These are phyloP conservation scores for Aphodius granarius DNA, from an alignment of 2,888 invertebrate species.

Conservation along the genomic window DNA sequence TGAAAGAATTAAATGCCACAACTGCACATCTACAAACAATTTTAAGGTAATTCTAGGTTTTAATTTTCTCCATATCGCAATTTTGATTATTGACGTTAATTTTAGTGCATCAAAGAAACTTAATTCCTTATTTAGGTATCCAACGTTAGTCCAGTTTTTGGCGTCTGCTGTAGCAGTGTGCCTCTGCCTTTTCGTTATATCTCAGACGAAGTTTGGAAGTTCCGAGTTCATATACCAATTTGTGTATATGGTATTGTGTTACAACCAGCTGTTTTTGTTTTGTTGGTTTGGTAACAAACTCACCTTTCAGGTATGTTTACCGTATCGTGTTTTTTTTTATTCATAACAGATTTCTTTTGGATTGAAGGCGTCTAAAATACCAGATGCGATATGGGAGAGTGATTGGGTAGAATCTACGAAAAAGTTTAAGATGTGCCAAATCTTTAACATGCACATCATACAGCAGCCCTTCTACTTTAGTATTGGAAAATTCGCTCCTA, in stretches of 20 bases:
- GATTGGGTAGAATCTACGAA: background rate
- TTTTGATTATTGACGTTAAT: background rate
- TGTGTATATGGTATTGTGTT: background rate
- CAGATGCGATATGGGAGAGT: conserved; percentile 5
- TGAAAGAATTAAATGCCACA: background rate
- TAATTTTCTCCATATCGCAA: too few relatives aligned
- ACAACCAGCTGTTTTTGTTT: background rate
- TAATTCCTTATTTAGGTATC: background rate
- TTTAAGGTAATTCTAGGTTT: background rate
- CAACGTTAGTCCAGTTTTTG: background rate
- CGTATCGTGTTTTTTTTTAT: too few relatives aligned
- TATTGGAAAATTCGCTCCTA: background rate
- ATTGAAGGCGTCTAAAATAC: background rate
- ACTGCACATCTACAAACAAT: background rate
- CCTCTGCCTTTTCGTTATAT: background rate
- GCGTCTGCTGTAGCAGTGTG: background rate
- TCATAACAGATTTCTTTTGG: background rate
- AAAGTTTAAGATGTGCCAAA: background rate
- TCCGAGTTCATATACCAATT: background rate
- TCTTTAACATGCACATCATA: background rate
- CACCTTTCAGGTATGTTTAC: background rate
- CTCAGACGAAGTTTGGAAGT: background rate
- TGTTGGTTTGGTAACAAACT: background rate
- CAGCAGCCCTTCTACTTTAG: background rate
- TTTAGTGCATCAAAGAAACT: background rate